These are phyloP conservation scores for Siphonodentalium dalli DNA, from an alignment of 2,888 invertebrate species.

Conservation along the genomic window DNA sequence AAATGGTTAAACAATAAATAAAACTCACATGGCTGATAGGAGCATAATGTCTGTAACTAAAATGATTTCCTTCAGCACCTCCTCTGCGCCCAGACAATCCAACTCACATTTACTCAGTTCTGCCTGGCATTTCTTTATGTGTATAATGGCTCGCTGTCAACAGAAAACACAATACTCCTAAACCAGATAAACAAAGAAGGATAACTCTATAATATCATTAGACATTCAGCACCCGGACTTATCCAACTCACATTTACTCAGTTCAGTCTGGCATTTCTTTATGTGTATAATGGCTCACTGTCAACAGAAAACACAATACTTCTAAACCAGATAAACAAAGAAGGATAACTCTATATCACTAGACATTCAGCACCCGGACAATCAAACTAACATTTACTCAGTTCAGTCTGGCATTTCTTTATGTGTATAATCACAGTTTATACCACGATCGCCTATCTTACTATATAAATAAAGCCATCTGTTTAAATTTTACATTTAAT, in stretches of 20 bases:
- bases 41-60: slow-evolving; percentile 73
- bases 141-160: slow-evolving; percentile 69
- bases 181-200: too few species aligned
- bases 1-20: background rate
- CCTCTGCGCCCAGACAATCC: slow-evolving; percentile 33
- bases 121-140: slow-evolving; percentile 70
- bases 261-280: slow-evolving; percentile 68
- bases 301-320: slow-evolving; percentile 25
- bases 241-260: slow-evolving; percentile 36
- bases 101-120: slow-evolving; percentile 40
- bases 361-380: slow-evolving; percentile 35
- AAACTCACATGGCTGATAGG: slow-evolving; percentile 67
- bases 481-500: too few species aligned
- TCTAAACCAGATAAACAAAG: too few species aligned
- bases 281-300: slow-evolving; percentile 71
- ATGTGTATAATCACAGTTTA: slow-evolving; percentile 71
- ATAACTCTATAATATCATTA: too few species aligned
- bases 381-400: slow-evolving; percentile 36
- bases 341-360: too few species aligned
- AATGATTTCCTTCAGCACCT: slow-evolving; percentile 68
- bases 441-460: too few species aligned
- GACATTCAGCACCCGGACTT: slow-evolving; percentile 36
- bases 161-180: background rate
- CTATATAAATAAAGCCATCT: too few species aligned
- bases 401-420: slow-evolving; percentile 68